A percentile compares a stretch with the other conserved stretches of the same genome.
These are phyloP conservation scores for Clepsis dumicolana DNA, from an alignment of 2,888 invertebrate genomes.

Conservation along the genomic window DNA sequence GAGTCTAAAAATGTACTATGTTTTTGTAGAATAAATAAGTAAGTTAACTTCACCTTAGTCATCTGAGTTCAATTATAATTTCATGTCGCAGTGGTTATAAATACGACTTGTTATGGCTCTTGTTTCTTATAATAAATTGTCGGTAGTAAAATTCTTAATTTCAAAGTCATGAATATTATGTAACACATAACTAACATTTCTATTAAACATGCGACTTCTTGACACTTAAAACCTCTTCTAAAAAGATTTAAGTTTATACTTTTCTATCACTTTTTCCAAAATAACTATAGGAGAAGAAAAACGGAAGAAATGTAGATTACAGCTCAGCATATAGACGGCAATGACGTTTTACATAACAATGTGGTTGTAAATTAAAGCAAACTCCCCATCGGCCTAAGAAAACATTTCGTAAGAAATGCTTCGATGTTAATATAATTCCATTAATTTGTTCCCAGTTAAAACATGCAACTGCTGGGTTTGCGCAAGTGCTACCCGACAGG, in stretches of 20 bases:
- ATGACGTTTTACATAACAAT: too few relatives aligned
- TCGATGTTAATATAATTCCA: too few relatives aligned
- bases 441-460: slow-evolving; percentile 13
- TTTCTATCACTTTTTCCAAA: too few relatives aligned
- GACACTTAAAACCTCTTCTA: too few relatives aligned
- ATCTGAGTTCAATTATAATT: neutral
- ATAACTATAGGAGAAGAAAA: too few relatives aligned
- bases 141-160: neutral
- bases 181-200: neutral
- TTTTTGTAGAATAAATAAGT: neutral
- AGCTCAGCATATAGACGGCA: too few relatives aligned
- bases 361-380: too few relatives aligned
- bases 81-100: too few relatives aligned
- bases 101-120: neutral
- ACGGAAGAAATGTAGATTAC: too few relatives aligned
- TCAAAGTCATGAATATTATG: neutral
- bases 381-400: neutral
- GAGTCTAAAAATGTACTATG: neutral
- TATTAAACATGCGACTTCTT: too few relatives aligned
- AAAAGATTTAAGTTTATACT: too few relatives aligned
- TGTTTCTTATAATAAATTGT: neutral
- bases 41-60: neutral
- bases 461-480: slow-evolving; percentile 54
- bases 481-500: slow-evolving; percentile 75
- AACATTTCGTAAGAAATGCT: neutral